Base-by-base conservation (phyloP, 2,888 invertebrate genomes). In the Silvanus unidentatus region DNA sequence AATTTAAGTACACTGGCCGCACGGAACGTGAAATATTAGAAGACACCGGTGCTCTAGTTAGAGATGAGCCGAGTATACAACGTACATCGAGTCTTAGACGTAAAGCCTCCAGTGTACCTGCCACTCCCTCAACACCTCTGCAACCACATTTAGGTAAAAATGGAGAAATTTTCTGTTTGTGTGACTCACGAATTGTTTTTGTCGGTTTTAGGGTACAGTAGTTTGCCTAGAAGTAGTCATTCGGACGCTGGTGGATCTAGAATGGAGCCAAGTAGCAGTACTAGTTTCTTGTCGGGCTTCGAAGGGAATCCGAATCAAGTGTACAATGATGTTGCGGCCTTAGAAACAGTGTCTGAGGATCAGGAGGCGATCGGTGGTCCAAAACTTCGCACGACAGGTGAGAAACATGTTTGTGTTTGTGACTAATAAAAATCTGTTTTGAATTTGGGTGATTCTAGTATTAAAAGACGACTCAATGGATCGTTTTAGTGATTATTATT, bases 11-110 rank as follows among this genome's bases (percentile, higher is more conserved):
- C 74, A 84, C 88, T 12, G 95, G 95, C 1, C 79, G 94, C 58
- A 94, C 94, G 38, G 94, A 95, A 74, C 80, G 86, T 36, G 95
- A 95, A 75, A 91, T 95, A 49, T 75, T 93, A 46, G 89, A 89
- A 68, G 85, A 92, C 62, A 81, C 82, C 60, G 84, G 84, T 66
- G 80, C 78, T 54, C 77, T 81, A 61, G 73, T 79, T 67, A 72
- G 77, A 45, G 79, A 80, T 58, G 80, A 80, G 67, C 78, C 78
- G 10, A 66, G 54, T 40, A 67, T 69, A 44, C 67, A 68, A 54
- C 64, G 70, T 59, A 75, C 80, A 49, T 77, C 79, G 42, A 78
- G 79, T 62, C 73, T 82, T 30, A 69, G 72, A 68, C 77, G 88
- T 60, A 89, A 89, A 76, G 88, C 90, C 10, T 87, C 86, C 57